Base-by-base conservation (phyloP, 23 tunicate species). In the Styela plicata region DNA sequence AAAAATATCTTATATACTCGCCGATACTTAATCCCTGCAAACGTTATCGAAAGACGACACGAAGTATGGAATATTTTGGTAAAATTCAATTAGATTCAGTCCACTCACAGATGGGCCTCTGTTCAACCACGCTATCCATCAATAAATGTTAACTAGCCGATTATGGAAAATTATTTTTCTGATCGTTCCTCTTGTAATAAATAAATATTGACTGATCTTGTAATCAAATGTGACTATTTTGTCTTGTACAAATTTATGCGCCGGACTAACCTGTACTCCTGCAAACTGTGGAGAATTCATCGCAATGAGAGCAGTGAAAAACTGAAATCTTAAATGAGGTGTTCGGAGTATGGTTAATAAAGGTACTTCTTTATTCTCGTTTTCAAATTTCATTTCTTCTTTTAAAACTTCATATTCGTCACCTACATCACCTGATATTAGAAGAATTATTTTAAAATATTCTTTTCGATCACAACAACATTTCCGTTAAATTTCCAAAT, bases 181-280 rank as follows among this genome's bases (percentile, higher is more conserved):
- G 16, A 27, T 67, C 16, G 71, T 1, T 29, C 16, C 16, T 16
- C 19, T 29, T 25, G 19, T 22, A n/a, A n/a, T n/a, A n/a, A n/a
- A n/a, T n/a, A n/a, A n/a, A n/a, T n/a, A n/a, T n/a, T n/a, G n/a
- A n/a, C n/a, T n/a, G n/a, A n/a, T n/a, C n/a, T n/a, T n/a, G n/a
- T n/a, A n/a, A n/a, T n/a, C n/a, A n/a, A n/a, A n/a, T n/a, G n/a
- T n/a, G n/a, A n/a, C n/a, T n/a, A n/a, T n/a, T n/a, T n/a, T n/a
- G n/a, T n/a, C n/a, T n/a, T n/a, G n/a, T n/a, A n/a, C n/a, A n/a
- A n/a, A n/a, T n/a, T n/a, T n/a, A n/a, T n/a, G n/a, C n/a, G n/a
- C n/a, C n/a, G n/a, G n/a, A n/a, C n/a, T n/a, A n/a, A 67, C 71
- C 71, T 67, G 71, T 18, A 67, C 31, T 67, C 71, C 71, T 29